Base-by-base conservation (phyloP, 2,797 vertebrate genomes). In the Lepus townsendii region DNA sequence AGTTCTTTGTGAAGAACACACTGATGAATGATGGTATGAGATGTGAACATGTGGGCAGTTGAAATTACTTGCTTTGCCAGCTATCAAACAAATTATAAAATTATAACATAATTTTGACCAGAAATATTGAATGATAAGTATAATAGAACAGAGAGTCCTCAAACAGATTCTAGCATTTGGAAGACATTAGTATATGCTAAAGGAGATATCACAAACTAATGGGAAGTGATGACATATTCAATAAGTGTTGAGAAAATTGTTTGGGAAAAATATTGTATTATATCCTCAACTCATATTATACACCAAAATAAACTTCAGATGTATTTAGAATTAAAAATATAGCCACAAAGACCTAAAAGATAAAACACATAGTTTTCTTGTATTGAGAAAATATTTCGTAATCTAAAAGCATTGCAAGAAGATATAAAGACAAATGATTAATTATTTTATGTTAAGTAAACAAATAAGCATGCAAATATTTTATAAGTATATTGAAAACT, bases 231-330 rank as follows among this genome's bases (percentile, higher is more conserved):
- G 42, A 27, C 54, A 86, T 79, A 88, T 22, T 94, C 22, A 93
- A 91, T 5, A 76, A 93, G 11, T 83, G 26, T 30, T 68, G 35
- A 86, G 54, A 89, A 93, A 92, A 80, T 79, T 96, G 50, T 93
- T 79, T 89, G 54, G 62, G 7, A 77, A 92, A 93, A 78, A 84
- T 80, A 86, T 11, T 38, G 75, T 72, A 27, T 83, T 86, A 88
- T 13, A n/a, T 30, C 91, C 52, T 66, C 54, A 57, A 57, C 54
- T 57, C 30, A 72, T 92, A 38, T 92, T 86, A 17, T 79, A 50
- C 20, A 90, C 16, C 52, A 69, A 94, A 91, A 87, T 91, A 93
- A 71, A 93, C 88, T 92, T 94, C 75, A 89, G 47, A 68, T 91
- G 60, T 10, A 75, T 80, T 87, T 88, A 82, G 26, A 82, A n/a